Percentiles rank a stretch among this genome's conserved stretches.
These are phyloP conservation scores for Agelas oroides DNA, from an alignment of 37 sponge, comb jelly and placozoan species.

Conservation along the genomic window DNA sequence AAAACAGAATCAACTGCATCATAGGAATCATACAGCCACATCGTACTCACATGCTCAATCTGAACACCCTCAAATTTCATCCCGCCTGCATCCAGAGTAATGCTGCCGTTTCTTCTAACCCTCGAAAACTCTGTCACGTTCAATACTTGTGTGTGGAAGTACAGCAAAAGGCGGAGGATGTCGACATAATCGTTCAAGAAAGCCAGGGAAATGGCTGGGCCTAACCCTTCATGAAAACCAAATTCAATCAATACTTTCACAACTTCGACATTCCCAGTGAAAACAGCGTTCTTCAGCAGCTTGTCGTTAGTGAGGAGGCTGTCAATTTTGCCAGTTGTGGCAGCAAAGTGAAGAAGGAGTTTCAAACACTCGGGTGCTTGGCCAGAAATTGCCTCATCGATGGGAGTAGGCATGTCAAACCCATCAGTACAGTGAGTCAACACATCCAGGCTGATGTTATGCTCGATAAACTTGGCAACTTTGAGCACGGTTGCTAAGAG, in stretches of 20 bases:
- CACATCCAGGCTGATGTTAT: constrained; percentile 12
- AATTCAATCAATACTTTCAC: constrained; percentile 52
- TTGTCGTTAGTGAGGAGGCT: constrained; percentile 24
- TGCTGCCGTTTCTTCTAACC: not conserved
- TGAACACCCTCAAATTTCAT: constrained; percentile 55
- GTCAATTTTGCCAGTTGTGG: not conserved
- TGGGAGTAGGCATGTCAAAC: constrained; percentile 15
- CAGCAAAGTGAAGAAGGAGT: constrained; percentile 33
- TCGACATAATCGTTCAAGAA: not conserved
- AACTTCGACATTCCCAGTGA: constrained; percentile 12
- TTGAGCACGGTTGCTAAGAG: constrained; percentile 47
- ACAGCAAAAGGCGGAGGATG: constrained; percentile 44
- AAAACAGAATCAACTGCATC: constrained; percentile 41
- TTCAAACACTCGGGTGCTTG: constrained; percentile 34
- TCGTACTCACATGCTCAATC: constrained; percentile 17
- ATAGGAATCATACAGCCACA: constrained; percentile 33
- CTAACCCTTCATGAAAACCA: constrained; percentile 50
- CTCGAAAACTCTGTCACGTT: constrained; percentile 14
- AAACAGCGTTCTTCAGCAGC: constrained; percentile 43
- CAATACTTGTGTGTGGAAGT: constrained; percentile 60
- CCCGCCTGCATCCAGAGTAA: constrained; percentile 11
- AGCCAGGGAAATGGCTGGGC: constrained; percentile 35
- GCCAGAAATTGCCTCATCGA: constrained; percentile 54
- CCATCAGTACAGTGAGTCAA: constrained; percentile 1
- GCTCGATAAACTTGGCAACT: constrained; percentile 35